Percentiles rank a stretch among this genome's conserved stretches.
Evolutionary conservation across 2,888 invertebrate species (phyloP).

Genomic region (Oscheius sp.): DNA sequence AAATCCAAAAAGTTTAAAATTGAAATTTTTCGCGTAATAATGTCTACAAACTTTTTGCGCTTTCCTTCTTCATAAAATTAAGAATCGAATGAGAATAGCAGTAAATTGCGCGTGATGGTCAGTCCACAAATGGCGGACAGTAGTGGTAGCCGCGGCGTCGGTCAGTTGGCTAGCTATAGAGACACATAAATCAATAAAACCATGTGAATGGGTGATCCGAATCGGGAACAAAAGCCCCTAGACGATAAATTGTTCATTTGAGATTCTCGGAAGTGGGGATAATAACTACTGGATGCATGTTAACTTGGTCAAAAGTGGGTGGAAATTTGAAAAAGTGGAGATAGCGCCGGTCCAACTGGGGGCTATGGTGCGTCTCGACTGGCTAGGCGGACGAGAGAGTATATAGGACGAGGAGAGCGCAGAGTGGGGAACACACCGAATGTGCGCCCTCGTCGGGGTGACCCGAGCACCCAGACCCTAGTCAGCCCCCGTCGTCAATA

Average conservation of each 20-base stretch:
- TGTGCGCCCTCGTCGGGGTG: conserved; percentile 27
- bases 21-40: too few species aligned
- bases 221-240: neutral
- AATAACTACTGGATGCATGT: neutral
- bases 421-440: conserved; percentile 35
- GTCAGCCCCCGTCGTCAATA: conserved; percentile 36
- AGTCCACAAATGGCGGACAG: neutral
- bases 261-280: neutral
- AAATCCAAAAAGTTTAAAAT: too few species aligned
- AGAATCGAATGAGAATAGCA: too few species aligned
- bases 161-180: conserved; percentile 27
- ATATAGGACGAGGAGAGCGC: conserved; percentile 25
- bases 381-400: conserved; percentile 38
- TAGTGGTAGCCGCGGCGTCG: conserved; percentile 4
- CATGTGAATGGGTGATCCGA: conserved; percentile 4
- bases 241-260: too few species aligned
- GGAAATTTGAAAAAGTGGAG: conserved; percentile 22
- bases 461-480: conserved; percentile 19
- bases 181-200: conserved; percentile 33
- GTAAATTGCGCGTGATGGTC: too few species aligned
- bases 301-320: neutral
- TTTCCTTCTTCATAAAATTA: too few species aligned
- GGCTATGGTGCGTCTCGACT: conserved; percentile 24
- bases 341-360: conserved; percentile 28
- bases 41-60: too few species aligned